Conservation (phyloP, 2,888 invertebrate species). For the Schizotus pectinicornis region DNA sequence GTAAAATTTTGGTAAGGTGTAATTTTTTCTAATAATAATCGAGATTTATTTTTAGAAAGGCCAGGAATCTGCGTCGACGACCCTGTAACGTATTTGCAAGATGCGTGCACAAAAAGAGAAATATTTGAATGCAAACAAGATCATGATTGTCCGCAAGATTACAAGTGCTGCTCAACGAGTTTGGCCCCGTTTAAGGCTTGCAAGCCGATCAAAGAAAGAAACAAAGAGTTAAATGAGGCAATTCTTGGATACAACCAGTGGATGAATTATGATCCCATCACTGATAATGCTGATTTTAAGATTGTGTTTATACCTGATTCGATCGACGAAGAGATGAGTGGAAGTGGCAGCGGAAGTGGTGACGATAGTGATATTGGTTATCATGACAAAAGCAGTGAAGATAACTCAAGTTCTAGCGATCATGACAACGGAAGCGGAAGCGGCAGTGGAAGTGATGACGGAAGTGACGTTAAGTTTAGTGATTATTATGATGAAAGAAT, state of each 20-base stretch:
- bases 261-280: no score
- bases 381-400: not conserved
- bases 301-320: no score
- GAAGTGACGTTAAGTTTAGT: not conserved
- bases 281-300: no score
- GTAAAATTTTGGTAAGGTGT: not conserved
- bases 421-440: not conserved
- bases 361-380: not conserved
- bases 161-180: slow-evolving; percentile 1
- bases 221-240: no score
- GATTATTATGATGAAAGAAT: not conserved
- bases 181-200: not conserved
- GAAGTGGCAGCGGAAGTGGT: no score
- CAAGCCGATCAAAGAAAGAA: not conserved
- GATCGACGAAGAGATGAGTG: not conserved
- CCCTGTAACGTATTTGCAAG: not conserved
- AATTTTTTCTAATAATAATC: not conserved
- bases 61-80: not conserved
- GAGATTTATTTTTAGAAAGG: not conserved
- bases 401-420: not conserved
- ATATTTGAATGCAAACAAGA: not conserved
- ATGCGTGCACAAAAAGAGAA: not conserved
- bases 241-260: no score
- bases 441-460: not conserved
- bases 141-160: not conserved